Conservation (phyloP, 2,113 vertebrate species). For the Glareola pratincola region DNA sequence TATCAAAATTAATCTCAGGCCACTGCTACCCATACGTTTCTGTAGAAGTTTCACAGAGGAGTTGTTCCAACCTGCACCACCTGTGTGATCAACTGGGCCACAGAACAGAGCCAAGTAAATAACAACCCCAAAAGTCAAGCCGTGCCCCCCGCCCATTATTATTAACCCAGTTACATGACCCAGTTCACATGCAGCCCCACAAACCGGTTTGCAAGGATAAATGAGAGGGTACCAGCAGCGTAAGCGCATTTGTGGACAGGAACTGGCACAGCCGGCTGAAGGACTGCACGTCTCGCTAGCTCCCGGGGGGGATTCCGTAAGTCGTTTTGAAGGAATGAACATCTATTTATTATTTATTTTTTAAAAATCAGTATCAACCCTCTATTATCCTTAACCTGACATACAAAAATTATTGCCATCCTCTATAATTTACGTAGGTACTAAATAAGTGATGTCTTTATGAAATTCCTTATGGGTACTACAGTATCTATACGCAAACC, state of each 20-base stretch:
- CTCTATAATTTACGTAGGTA: not conserved
- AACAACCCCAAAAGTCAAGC: not conserved
- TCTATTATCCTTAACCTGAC: not conserved
- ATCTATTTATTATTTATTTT: not conserved
- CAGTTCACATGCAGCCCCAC: not conserved
- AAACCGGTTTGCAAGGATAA: slow-evolving; percentile 30
- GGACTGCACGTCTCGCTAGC: not conserved
- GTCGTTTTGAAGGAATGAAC: not conserved
- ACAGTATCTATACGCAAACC: not conserved
- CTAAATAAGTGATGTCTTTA: not conserved
- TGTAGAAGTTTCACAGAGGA: not conserved
- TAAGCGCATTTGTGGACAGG: not conserved
- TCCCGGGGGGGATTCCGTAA: not conserved
- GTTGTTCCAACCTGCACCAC: not conserved
- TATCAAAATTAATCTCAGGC: not conserved
- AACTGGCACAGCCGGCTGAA: not conserved
- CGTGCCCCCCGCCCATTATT: not conserved
- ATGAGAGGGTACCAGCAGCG: not conserved
- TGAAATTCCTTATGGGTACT: not conserved
- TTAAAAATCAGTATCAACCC: not conserved
- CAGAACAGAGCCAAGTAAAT: not conserved
- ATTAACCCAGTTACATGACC: not conserved
- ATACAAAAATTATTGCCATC: not conserved
- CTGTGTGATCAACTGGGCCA: not conserved
- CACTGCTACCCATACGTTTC: fast-evolving